Conservation (phyloP, 2,797 vertebrate genomes). For the Pampus argenteus region DNA sequence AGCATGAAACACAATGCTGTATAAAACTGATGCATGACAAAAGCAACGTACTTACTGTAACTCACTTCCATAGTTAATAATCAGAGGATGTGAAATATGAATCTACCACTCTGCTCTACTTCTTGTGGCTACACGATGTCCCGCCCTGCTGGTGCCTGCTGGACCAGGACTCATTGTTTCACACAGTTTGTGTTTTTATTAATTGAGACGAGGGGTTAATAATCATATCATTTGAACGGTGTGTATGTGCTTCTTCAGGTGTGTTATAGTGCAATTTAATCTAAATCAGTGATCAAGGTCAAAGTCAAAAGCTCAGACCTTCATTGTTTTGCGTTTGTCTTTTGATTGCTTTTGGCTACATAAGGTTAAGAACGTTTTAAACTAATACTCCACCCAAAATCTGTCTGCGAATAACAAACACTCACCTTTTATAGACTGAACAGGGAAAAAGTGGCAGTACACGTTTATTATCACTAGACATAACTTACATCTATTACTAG, state of each 20-base stretch:
- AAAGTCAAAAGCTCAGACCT: neutral
- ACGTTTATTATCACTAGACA: slow-evolving; percentile 2
- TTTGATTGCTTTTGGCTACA: slow-evolving; percentile 32
- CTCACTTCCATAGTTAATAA: neutral
- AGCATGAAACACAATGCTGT: neutral
- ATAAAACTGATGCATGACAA: neutral
- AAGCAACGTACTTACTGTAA: neutral
- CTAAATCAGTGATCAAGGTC: slow-evolving; percentile 1
- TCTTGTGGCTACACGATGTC: slow-evolving; percentile 46
- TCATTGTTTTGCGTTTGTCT: slow-evolving; percentile 8
- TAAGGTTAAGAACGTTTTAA: neutral
- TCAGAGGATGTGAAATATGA: slow-evolving; percentile 22
- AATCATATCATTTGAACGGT: neutral
- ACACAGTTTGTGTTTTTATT: slow-evolving; percentile 37
- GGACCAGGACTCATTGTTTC: slow-evolving; percentile 50
- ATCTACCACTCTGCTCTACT: slow-evolving; percentile 3
- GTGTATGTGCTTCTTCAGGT: slow-evolving; percentile 17
- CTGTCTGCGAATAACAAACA: neutral
- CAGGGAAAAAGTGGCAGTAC: neutral
- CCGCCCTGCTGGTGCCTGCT: slow-evolving; percentile 57
- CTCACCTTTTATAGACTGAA: neutral
- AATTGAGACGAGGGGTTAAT: slow-evolving; percentile 15
- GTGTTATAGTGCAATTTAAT: slow-evolving; percentile 16
- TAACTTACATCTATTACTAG: too few relatives aligned
- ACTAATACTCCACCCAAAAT: slow-evolving; percentile 34